A percentile compares a stretch with the other conserved stretches of the same genome.
Conservation (phyloP, 2,888 invertebrate genomes). For the Tinea semifulvella region DNA sequence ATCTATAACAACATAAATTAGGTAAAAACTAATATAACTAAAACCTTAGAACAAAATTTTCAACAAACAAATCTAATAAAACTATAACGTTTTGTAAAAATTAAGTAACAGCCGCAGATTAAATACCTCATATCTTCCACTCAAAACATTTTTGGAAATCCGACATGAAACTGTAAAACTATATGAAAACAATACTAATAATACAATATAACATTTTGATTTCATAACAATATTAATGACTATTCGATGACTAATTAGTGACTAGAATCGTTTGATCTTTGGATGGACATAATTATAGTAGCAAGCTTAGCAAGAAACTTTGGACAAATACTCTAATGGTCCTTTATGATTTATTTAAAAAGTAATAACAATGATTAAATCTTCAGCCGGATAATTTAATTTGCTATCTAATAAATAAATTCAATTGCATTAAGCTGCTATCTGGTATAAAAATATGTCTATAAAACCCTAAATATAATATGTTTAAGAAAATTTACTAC, state of each 20-base stretch:
- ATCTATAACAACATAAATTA: constrained; percentile 6
- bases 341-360: constrained; percentile 27
- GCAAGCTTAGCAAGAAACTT: constrained; percentile 44
- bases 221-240: not conserved
- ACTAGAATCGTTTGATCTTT: constrained; percentile 35
- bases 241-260: constrained; percentile 9
- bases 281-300: constrained; percentile 60
- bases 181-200: constrained; percentile 21
- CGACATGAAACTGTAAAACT: constrained; percentile 63
- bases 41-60: constrained; percentile 14
- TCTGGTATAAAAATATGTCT: constrained; percentile 6
- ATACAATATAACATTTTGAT: constrained; percentile 2
- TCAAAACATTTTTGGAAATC: constrained; percentile 45
- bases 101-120: constrained; percentile 48
- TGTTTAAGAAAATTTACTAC: constrained; percentile 3
- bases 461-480: not conserved
- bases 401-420: constrained; percentile 1
- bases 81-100: not conserved
- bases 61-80: constrained; percentile 16
- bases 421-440: constrained; percentile 8
- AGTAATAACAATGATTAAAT: constrained; percentile 23
- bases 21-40: constrained; percentile 8
- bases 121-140: constrained; percentile 31
- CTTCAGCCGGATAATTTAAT: not conserved
- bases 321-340: not conserved